Base-by-base conservation (phyloP, 2,113 vertebrate genomes). In the Lasiurus cinereus region DNA sequence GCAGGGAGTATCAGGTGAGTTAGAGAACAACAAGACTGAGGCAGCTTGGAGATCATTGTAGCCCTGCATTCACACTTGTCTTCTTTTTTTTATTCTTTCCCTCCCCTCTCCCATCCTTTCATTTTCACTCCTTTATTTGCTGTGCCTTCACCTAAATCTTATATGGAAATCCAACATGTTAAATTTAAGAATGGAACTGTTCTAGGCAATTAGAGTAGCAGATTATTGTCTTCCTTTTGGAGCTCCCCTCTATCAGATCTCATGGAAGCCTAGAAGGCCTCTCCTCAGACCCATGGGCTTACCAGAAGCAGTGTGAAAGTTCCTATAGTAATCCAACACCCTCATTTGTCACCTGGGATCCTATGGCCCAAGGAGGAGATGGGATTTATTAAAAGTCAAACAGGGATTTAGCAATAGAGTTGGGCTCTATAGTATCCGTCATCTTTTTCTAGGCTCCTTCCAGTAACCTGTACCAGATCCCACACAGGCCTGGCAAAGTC, bases 241-340 rank as follows among this genome's bases (percentile, higher is more conserved):
- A 79, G 69, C 33, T 46, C 78, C 18, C 10, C 3, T 62, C 33
- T 54, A 3, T 33, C 50, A 48, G 74, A 72, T 11, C 29, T 15
- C 0, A 0, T 0, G 14, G 14, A 10, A 16, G 19, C 12, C 46
- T 10, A 8, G 2, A 24, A 73, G 72, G 22, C 0, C 7, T 5
- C 21, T 86, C 12, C 43, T 78, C 5, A 4, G 54, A 56, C 64
- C 3, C 6, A 50, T 3, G 14, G 39, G 6, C 8, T 54, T 78
- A 27, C 8, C 6, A 27, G 13, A 91, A 19, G n/a, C 66, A 70
- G 29, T 54, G 27, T 52, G 36, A n/a, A 66, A 43, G 50, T 3
- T 9, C 43, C 74, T 82, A 8, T 66, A 77, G 15, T 46, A 59
- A 56, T 22, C 39, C 62, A 74, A 31, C 4, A 36, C 15, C 12